Evolutionary conservation across 2,113 vertebrate species (phyloP), one percentile per base, ranked within the genome.

Genomic region (Spea bombifrons): DNA sequence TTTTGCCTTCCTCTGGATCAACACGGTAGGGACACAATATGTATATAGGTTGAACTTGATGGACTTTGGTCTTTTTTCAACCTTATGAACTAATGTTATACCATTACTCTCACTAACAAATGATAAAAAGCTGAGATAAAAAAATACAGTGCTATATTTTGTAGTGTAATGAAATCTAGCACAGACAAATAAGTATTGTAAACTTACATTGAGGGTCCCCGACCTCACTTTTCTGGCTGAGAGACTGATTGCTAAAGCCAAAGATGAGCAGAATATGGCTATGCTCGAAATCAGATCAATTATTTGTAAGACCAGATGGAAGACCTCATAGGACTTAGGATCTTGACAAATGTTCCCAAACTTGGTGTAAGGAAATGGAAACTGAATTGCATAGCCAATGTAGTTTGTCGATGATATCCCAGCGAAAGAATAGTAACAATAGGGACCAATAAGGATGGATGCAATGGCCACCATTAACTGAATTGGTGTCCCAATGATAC

Each of bases 401-500:
- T 85, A 86, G 43, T 8, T 81, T 44, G 74, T 89, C 12, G 87
- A 85, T 45, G 86, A 5, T 3, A 76, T 73, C 15, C 88, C 88
- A 66, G 81, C 76, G 52, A 86, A 81, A 0, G 73, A 87, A 77
- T 83, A 87, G 83, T 82, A 87, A 71, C 83, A 85, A 7, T 70
- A 82, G 0, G 83, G 87, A 10, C 88, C 86, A 0, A 87, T 86
- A 46, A 90, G 81, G 47, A 82, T 81, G 16, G 86, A 84, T 59
- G 81, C 50, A 82, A 89, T 4, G 6, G 87, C 84, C 7, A 88
- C 8, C 48, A 70, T 66, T 70, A 90, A 86, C 50, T 88, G 88
- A n/a, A 87, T 53, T 0, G 83, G 75, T 13, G 82, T 9, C 5
- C 80, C 78, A 1, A 70, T 48, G 52, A 84, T 55, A 78, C 75